Percentiles rank a stretch among this genome's conserved stretches.
These are phyloP conservation scores for Entomyzon cyanotis DNA, from an alignment of 2,113 vertebrate genomes.

Conservation along the genomic window DNA sequence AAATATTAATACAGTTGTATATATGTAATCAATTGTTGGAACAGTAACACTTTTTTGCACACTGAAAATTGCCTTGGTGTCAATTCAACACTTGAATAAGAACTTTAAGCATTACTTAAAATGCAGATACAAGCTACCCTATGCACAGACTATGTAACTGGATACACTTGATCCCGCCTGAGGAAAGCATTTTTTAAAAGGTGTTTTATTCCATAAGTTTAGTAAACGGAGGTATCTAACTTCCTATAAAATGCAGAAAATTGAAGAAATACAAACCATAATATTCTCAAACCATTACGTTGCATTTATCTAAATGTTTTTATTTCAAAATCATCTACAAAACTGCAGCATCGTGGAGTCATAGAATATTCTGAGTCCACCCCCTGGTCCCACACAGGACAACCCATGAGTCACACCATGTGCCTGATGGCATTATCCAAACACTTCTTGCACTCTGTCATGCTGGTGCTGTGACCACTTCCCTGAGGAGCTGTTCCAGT, in stretches of 20 bases:
- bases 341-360: not conserved
- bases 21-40: not conserved
- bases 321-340: not conserved
- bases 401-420: no score
- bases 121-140: not conserved
- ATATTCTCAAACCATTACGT: not conserved
- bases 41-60: not conserved
- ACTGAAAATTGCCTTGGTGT: not conserved
- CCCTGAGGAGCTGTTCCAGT: not conserved
- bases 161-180: fast-evolving
- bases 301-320: not conserved
- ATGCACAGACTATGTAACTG: not conserved
- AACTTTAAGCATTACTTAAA: not conserved
- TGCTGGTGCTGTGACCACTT: not conserved
- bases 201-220: not conserved
- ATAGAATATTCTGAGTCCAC: not conserved
- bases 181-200: not conserved
- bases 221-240: not conserved
- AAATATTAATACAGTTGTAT: not conserved
- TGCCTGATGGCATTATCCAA: not conserved
- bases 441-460: not conserved
- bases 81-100: not conserved
- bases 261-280: not conserved
- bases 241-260: not conserved
- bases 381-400: fast-evolving